A percentile compares a stretch with the other conserved stretches of the same genome.
These are phyloP conservation scores for Cylindroiulus punctatus DNA, from an alignment of 2,888 invertebrate species.

Conservation along the genomic window DNA sequence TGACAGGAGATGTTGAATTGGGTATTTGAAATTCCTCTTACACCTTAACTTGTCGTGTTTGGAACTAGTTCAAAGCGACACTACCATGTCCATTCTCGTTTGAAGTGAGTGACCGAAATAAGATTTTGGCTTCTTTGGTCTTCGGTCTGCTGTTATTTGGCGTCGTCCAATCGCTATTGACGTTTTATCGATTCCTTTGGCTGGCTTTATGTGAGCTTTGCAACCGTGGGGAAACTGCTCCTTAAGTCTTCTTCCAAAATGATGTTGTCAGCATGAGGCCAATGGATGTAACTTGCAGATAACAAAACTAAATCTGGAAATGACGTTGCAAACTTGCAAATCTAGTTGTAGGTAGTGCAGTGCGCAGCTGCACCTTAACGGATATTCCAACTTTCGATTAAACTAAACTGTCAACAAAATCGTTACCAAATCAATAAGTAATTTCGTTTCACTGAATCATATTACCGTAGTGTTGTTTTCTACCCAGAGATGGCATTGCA, in stretches of 20 bases:
- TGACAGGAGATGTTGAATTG: neutral
- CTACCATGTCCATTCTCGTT: neutral
- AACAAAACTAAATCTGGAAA: neutral
- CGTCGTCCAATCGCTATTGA: conserved; percentile 1
- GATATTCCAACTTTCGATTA: too few relatives aligned
- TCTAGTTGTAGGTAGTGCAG: neutral
- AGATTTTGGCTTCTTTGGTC: conserved; percentile 19
- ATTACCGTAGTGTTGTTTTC: too few relatives aligned
- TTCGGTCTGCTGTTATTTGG: neutral
- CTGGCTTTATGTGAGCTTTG: neutral
- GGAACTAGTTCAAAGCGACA: neutral
- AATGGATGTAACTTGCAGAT: neutral
- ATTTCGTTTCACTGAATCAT: too few relatives aligned
- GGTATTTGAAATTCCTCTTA: neutral
- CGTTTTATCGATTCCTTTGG: conserved; percentile 3
- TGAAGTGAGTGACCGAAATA: conserved; percentile 11
- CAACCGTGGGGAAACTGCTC: neutral
- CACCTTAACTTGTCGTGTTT: neutral
- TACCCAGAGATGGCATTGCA: too few relatives aligned
- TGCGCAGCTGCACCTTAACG: too few relatives aligned
- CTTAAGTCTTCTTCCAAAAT: neutral
- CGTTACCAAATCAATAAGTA: too few relatives aligned
- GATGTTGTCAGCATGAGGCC: neutral
- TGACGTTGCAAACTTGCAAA: neutral
- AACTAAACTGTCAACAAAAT: too few relatives aligned